phyloP scores from a whole-genome alignment of 2,797 vertebrate genomes.

The Lagodon rhomboides region DNA sequence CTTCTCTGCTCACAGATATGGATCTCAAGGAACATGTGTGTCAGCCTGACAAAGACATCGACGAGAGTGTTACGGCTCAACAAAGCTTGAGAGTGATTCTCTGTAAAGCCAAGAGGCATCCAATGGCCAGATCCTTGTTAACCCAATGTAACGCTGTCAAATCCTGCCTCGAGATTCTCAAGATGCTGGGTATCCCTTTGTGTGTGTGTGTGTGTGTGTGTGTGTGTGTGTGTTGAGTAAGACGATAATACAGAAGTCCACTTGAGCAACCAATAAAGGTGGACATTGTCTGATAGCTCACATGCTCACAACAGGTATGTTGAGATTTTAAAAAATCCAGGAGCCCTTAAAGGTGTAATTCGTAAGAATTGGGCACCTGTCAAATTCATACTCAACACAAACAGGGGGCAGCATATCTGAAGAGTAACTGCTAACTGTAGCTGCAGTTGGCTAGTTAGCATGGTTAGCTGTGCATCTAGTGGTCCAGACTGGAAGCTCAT shows the following conservation, averaged over 20 bases:
- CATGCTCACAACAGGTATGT: background rate
- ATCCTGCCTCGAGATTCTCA: slow-evolving; percentile 61
- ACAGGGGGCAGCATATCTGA: too few species aligned
- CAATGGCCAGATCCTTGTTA: slow-evolving; percentile 54
- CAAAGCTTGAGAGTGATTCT: slow-evolving; percentile 50
- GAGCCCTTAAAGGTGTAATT: too few species aligned
- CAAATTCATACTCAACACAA: too few species aligned
- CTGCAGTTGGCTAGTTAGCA: too few species aligned
- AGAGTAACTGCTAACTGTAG: too few species aligned
- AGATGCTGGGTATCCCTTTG: slow-evolving; percentile 47
- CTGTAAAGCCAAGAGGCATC: slow-evolving; percentile 68
- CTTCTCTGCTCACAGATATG: slow-evolving; percentile 13
- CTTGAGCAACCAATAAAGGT: background rate
- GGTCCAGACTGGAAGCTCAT: too few species aligned
- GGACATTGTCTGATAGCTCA: background rate
- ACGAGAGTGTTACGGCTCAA: slow-evolving; percentile 51
- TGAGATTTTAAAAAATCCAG: background rate
- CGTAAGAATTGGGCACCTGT: too few species aligned
- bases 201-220: slow-evolving; percentile 1
- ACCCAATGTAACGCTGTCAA: slow-evolving; percentile 54
- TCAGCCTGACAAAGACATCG: slow-evolving; percentile 42
- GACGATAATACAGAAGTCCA: background rate
- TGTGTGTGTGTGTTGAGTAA: background rate
- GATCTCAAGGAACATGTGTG: slow-evolving; percentile 25
- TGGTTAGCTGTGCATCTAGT: too few species aligned